Evolutionary conservation across 2,797 vertebrate species (phyloP).

Genomic region (Danio albolineatus): DNA sequence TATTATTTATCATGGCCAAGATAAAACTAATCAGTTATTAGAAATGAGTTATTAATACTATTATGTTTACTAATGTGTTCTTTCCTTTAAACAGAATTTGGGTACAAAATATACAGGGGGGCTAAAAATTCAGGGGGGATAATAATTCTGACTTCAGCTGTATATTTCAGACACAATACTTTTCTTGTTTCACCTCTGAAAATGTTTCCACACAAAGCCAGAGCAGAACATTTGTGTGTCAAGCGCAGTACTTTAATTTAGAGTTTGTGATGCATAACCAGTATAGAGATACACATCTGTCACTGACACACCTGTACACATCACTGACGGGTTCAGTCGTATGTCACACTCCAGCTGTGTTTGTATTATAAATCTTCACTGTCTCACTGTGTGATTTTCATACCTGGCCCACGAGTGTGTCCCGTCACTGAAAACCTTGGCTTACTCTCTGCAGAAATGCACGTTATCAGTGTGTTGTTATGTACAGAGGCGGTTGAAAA

Average conservation of each 20-base stretch:
- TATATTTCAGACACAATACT: too few relatives aligned
- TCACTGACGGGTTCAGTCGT: not conserved
- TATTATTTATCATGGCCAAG: too few relatives aligned
- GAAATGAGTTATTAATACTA: too few relatives aligned
- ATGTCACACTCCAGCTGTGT: conserved; percentile 15
- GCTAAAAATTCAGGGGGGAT: too few relatives aligned
- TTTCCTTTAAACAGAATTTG: too few relatives aligned
- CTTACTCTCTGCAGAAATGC: conserved; percentile 70
- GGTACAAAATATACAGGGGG: too few relatives aligned
- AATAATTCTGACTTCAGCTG: too few relatives aligned
- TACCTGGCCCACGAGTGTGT: not conserved
- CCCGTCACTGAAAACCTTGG: conserved; percentile 26
- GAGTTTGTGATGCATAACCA: conserved; percentile 8
- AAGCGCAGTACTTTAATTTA: not conserved
- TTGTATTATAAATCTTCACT: not conserved
- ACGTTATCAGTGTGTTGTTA: conserved; percentile 55
- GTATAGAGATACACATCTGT: not conserved
- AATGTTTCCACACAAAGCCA: too few relatives aligned
- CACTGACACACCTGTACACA: not conserved
- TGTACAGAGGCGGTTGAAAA: conserved; percentile 71
- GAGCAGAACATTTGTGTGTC: too few relatives aligned
- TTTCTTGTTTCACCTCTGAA: too few relatives aligned
- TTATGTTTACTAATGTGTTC: too few relatives aligned
- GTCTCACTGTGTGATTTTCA: not conserved
- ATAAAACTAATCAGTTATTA: too few relatives aligned